Conservation (phyloP, 2,888 invertebrate genomes). For the Patella caerulea region DNA sequence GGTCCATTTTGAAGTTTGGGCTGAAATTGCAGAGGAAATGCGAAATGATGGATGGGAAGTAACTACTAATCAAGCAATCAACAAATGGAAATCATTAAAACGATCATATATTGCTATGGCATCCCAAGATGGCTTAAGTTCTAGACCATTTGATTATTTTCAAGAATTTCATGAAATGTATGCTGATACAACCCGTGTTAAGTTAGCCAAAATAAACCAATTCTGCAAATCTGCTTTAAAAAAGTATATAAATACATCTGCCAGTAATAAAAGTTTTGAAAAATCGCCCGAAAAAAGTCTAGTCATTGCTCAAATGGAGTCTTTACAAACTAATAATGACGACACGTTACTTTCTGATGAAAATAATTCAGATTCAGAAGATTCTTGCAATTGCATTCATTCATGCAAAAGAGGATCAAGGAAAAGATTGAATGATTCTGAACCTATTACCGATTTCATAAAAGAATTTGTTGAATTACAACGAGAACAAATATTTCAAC, state of each 20-base stretch:
- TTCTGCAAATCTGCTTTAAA: background rate
- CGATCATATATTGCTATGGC: background rate
- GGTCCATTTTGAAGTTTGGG: background rate
- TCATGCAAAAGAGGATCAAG: background rate
- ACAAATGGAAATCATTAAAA: constrained; percentile 10
- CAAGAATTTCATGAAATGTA: background rate
- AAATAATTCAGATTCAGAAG: background rate
- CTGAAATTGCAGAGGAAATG: background rate
- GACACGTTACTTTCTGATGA: background rate
- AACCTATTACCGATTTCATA: background rate
- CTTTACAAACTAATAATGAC: background rate
- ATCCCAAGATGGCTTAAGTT: background rate
- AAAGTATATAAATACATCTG: background rate
- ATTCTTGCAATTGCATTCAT: background rate
- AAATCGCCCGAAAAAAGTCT: background rate
- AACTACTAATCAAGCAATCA: background rate
- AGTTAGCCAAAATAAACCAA: background rate
- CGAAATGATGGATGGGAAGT: background rate
- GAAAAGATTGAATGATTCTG: background rate
- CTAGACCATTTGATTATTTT: background rate
- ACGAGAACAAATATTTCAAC: background rate
- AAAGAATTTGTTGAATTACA: constrained; percentile 8
- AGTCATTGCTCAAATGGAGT: background rate
- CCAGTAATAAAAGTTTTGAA: too few species aligned
- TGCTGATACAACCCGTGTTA: background rate